These are phyloP conservation scores for Eumeta japonica DNA, from an alignment of 1,140 invertebrate genomes.

Conservation along the genomic window DNA sequence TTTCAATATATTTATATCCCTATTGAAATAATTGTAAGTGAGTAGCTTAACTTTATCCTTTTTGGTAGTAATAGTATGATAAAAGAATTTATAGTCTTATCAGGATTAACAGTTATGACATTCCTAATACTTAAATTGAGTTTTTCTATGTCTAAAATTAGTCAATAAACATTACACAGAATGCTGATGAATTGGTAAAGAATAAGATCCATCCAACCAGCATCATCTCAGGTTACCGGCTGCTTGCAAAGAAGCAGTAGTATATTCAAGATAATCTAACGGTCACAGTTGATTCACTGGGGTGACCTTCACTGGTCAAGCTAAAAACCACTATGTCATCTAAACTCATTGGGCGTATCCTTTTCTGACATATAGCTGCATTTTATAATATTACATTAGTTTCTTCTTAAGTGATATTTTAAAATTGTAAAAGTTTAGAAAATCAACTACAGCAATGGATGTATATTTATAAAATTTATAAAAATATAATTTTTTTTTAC, in stretches of 20 bases:
- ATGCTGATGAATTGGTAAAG: slow-evolving; percentile 98
- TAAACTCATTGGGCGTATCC: slow-evolving; percentile 97
- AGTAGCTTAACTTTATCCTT: no score
- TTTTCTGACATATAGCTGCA: slow-evolving; percentile 59
- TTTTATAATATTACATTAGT: neutral
- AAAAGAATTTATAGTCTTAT: no score
- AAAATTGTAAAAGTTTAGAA: neutral
- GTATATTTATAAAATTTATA: no score
- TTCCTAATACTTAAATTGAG: no score
- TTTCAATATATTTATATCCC: no score
- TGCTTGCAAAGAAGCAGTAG: slow-evolving; percentile 98
- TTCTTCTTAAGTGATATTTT: no score
- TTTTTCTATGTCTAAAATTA: no score
- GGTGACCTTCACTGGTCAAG: slow-evolving; percentile 84
- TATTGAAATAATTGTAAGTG: no score
- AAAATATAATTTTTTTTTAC: slow-evolving; percentile 1
- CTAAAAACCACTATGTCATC: slow-evolving; percentile 99
- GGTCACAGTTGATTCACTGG: slow-evolving; percentile 86
- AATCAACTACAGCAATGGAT: no score
- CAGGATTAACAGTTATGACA: no score
- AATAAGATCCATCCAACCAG: slow-evolving; percentile 99
- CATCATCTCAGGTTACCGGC: slow-evolving; percentile 95
- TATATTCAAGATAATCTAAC: slow-evolving; percentile 96
- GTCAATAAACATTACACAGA: slow-evolving; percentile 88
- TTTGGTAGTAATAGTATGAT: no score